Percentiles rank a stretch among this genome's conserved stretches.
Conservation (phyloP, 2,797 vertebrate species). For the Gymnopithys bicolor region DNA sequence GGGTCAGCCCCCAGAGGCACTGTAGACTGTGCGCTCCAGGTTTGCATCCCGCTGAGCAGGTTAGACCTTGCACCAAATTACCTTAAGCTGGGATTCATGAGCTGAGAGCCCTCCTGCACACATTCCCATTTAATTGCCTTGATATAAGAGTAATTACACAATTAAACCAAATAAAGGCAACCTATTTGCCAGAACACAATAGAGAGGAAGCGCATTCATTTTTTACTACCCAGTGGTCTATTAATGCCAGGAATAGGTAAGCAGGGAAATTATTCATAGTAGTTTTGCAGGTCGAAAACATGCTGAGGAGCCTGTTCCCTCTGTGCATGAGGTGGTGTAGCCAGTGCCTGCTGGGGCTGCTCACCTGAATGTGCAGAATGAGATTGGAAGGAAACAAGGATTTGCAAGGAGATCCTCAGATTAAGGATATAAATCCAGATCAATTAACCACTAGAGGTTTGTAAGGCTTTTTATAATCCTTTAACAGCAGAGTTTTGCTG, state of each 20-base stretch:
- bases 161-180: background rate
- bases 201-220: background rate
- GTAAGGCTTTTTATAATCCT: constrained; percentile 64
- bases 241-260: background rate
- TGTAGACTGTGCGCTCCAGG: background rate
- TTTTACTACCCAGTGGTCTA: background rate
- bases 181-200: background rate
- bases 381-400: background rate
- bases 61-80: background rate
- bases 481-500: constrained; percentile 68
- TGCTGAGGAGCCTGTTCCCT: background rate
- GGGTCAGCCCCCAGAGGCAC: background rate
- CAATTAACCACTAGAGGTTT: constrained; percentile 54
- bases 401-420: constrained; percentile 34
- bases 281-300: background rate
- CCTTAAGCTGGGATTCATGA: background rate
- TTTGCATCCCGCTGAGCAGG: background rate
- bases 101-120: background rate
- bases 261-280: background rate
- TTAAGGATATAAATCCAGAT: constrained; percentile 51
- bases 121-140: constrained; percentile 9
- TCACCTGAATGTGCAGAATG: background rate
- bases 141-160: background rate
- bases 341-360: background rate
- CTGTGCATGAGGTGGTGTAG: background rate